Evolutionary conservation across 2,888 invertebrate species (phyloP), one percentile per base, ranked within the genome.

Genomic region (Oligia latruncula): DNA sequence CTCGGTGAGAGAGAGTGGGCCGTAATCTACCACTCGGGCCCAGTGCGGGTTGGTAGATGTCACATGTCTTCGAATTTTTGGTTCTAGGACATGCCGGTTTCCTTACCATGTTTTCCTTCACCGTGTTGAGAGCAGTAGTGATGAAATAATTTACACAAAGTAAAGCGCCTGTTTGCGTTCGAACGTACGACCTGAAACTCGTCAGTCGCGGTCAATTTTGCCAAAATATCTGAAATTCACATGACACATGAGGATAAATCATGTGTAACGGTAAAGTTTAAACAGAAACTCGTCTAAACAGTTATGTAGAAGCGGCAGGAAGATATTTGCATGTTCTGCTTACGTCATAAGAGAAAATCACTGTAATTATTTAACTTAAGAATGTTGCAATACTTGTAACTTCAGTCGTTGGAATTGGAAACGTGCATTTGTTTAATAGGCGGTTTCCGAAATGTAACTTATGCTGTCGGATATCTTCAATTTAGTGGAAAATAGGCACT

Each of bases 291-390:
- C 35, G 68, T 76, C 75, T 86, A 75, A 86, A 87, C 80, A 83
- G 80, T 80, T 83, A 87, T 75, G 60, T 83, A 60, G 65, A 74
- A 70, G 68, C 79, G 64, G 79, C 84, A 86, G 86, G 77, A 75
- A 83, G 79, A 77, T 83, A 85, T 85, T 83, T 83, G 84, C 85
- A 80, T 85, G 77, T 73, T 77, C 74, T 79, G 77, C 84, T 83
- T 83, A 75, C 84, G 84, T 87, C 85, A 87, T 77, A 83, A 83
- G 79, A 84, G 79, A 77, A 83, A 80, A 87, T 87, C 70, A 80
- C 80, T 70, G 80, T 87, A 85, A 87, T 86, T 83, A 86, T 86
- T 85, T 79, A 62, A 72, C 74, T 74, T 74, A 70, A 75, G 84
- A 83, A 79, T 86, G 77, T 75, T 83, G 83, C 83, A 74, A 74